Conservation (phyloP, 2,888 invertebrate species). For the Orthosia gracilis region DNA sequence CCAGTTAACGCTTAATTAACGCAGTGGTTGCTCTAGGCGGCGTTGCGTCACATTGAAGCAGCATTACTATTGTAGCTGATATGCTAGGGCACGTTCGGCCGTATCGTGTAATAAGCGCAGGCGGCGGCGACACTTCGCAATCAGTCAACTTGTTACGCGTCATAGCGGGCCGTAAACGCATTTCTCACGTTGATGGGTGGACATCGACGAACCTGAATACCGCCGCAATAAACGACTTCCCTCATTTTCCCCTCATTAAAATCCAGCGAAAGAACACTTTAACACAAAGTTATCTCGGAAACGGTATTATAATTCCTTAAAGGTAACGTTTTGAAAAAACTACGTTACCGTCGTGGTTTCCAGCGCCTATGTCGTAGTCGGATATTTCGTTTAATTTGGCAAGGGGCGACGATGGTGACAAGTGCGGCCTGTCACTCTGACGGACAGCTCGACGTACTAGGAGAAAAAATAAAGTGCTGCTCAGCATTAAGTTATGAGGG, state of each 20-base stretch:
- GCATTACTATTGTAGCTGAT: conserved; percentile 66
- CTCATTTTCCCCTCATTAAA: conserved; percentile 80
- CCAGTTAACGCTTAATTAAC: conserved; percentile 80
- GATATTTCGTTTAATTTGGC: conserved; percentile 84
- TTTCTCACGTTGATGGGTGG: conserved; percentile 74
- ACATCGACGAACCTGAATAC: conserved; percentile 76
- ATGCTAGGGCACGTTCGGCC: conserved; percentile 71
- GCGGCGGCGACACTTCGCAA: conserved; percentile 72
- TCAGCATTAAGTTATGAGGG: conserved; percentile 71
- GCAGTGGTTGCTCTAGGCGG: conserved; percentile 66
- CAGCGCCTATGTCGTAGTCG: conserved; percentile 79
- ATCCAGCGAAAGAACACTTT: conserved; percentile 72
- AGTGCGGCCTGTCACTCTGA: conserved; percentile 74
- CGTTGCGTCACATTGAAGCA: conserved; percentile 71
- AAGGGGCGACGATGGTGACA: conserved; percentile 80
- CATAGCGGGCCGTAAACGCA: conserved; percentile 73
- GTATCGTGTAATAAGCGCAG: conserved; percentile 70
- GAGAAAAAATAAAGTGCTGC: conserved; percentile 78
- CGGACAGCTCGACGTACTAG: conserved; percentile 76
- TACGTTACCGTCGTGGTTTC: conserved; percentile 73
- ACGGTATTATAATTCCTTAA: conserved; percentile 76
- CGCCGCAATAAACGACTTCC: conserved; percentile 75
- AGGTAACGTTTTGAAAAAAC: conserved; percentile 73
- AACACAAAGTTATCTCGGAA: conserved; percentile 74
- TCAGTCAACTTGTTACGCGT: conserved; percentile 76